These are phyloP conservation scores for Reticulitermes speratus DNA, from an alignment of 1,140 invertebrate species.

Conservation along the genomic window DNA sequence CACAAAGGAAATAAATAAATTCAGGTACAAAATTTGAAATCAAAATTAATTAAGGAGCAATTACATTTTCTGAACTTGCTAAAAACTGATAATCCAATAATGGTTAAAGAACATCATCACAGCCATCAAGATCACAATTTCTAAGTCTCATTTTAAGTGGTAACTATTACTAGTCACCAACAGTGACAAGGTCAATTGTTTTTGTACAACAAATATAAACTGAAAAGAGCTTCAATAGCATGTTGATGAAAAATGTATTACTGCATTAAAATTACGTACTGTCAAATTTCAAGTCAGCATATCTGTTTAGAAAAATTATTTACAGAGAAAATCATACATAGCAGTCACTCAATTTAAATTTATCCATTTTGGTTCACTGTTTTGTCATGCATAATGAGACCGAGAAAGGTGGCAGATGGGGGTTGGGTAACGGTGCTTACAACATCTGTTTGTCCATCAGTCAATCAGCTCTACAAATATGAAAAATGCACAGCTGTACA, in stretches of 20 bases:
- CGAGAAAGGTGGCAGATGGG: not conserved
- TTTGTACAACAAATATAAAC: not conserved
- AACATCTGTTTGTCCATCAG: not conserved
- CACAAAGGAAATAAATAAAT: not conserved
- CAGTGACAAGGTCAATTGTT: not conserved
- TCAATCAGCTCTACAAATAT: conserved; percentile 8
- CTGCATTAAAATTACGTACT: not conserved
- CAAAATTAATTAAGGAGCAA: not conserved
- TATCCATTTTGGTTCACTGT: not conserved
- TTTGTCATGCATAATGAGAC: not conserved
- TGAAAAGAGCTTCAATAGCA: conserved; percentile 1
- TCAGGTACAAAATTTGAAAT: not conserved
- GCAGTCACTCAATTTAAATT: not conserved
- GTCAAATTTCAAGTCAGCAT: not conserved
- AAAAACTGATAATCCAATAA: not conserved
- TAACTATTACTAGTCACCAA: not conserved
- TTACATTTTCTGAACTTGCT: not conserved
- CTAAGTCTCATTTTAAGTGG: not conserved
- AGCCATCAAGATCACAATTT: conserved; percentile 12
- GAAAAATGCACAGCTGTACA: not conserved
- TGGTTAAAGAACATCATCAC: not conserved
- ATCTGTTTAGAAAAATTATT: conserved; percentile 1
- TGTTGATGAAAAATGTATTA: not conserved
- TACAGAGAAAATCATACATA: conserved; percentile 2
- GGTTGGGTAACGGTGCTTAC: not conserved